A percentile compares a stretch with the other conserved stretches of the same genome.
Evolutionary conservation across 2,113 vertebrate species (phyloP).

Genomic region (Orcinus orca): DNA sequence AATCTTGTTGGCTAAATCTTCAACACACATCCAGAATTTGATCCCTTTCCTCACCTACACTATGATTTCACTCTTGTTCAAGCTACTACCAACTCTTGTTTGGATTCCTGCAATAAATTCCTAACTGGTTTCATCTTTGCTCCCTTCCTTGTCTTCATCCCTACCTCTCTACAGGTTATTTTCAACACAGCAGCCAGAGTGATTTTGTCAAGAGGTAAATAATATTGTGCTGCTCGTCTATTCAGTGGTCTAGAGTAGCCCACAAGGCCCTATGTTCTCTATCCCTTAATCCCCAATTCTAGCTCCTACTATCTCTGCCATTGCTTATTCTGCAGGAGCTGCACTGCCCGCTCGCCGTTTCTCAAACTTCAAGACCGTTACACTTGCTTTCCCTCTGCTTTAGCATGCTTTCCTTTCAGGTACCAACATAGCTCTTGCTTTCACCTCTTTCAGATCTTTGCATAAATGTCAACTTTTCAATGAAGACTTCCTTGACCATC

Average conservation of each 20-base stretch:
- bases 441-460: background rate
- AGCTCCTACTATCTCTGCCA: background rate
- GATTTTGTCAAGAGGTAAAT: background rate
- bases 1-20: background rate
- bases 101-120: background rate
- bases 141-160: background rate
- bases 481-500: background rate
- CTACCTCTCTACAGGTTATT: background rate
- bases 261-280: background rate
- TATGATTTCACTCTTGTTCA: background rate
- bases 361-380: background rate
- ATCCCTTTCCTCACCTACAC: background rate
- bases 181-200: background rate
- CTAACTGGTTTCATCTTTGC: background rate
- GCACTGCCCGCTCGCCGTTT: background rate
- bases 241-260: background rate
- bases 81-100: background rate
- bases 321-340: background rate
- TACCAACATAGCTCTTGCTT: background rate
- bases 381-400: background rate
- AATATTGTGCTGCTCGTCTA: background rate
- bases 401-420: background rate
- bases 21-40: background rate
- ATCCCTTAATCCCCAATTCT: background rate
- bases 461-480: background rate